Percentiles rank a stretch among this genome's conserved stretches.
These are phyloP conservation scores for Abscondita cerata DNA, from an alignment of 2,888 invertebrate species.

Conservation along the genomic window DNA sequence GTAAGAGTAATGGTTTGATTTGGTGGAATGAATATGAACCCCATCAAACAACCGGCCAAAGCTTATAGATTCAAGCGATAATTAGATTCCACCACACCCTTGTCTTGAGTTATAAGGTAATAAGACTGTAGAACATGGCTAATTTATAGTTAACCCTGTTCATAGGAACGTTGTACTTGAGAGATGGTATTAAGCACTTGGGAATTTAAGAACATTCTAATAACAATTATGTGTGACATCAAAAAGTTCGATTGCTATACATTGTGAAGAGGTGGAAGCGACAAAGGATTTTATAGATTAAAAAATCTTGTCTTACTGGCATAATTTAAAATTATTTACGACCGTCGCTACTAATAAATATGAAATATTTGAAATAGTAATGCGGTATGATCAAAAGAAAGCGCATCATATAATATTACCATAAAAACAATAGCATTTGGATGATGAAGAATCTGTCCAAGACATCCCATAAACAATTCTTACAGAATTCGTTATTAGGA, in stretches of 20 bases:
- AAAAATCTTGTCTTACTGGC: constrained; percentile 11
- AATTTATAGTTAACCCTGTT: constrained; percentile 57
- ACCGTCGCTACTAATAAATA: constrained; percentile 16
- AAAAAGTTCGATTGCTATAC: neutral
- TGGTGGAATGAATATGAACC: constrained; percentile 40
- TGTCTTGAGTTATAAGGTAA: constrained; percentile 60
- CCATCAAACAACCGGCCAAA: constrained; percentile 40
- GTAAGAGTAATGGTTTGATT: neutral
- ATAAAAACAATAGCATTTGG: constrained; percentile 40
- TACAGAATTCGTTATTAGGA: constrained; percentile 35
- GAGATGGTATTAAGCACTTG: constrained; percentile 38
- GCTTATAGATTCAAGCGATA: constrained; percentile 57
- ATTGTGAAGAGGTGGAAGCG: neutral
- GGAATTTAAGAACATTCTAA: constrained; percentile 25
- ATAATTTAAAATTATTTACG: constrained; percentile 28
- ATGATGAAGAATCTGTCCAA: constrained; percentile 34
- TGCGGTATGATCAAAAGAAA: constrained; percentile 32
- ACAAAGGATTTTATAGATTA: constrained; percentile 3
- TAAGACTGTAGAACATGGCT: constrained; percentile 57
- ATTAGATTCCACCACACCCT: constrained; percentile 60
- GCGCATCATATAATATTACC: constrained; percentile 34
- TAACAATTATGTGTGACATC: neutral
- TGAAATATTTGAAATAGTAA: constrained; percentile 34
- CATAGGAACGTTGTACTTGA: constrained; percentile 39
- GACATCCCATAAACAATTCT: constrained; percentile 37